phyloP scores from a whole-genome alignment of 2,797 vertebrate species.

The Premnoplex brunnescens region DNA sequence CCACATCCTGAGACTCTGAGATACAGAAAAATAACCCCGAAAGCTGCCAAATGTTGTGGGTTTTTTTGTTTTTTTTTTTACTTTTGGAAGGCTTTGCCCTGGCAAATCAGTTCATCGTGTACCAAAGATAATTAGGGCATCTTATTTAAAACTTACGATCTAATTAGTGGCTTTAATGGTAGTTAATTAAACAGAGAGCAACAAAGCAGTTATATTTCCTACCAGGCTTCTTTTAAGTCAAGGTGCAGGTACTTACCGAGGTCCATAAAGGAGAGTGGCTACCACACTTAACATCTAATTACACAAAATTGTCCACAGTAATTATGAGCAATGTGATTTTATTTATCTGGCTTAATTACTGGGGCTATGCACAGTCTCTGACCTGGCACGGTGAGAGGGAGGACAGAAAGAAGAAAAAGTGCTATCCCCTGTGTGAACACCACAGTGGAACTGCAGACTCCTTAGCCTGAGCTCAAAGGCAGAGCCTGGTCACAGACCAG shows the following conservation, averaged over 20 bases:
- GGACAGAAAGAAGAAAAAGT: constrained; percentile 60
- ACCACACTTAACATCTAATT: constrained; percentile 80
- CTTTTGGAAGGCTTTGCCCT: constrained; percentile 72
- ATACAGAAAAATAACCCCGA: neutral
- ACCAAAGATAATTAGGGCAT: constrained; percentile 81
- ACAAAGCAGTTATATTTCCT: constrained; percentile 78
- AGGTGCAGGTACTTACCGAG: constrained; percentile 74
- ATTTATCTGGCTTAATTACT: constrained; percentile 79
- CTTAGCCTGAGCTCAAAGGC: neutral
- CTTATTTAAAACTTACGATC: constrained; percentile 83
- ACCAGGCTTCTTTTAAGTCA: constrained; percentile 59
- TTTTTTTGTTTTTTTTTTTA: constrained; percentile 52
- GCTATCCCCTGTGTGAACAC: neutral
- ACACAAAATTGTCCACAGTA: constrained; percentile 76
- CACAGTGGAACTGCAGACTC: neutral
- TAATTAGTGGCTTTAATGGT: constrained; percentile 81
- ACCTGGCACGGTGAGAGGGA: constrained; percentile 71
- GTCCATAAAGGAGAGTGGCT: constrained; percentile 76
- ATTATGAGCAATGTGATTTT: constrained; percentile 83
- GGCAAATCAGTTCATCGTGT: constrained; percentile 71
- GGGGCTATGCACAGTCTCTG: constrained; percentile 70
- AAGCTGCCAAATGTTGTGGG: constrained; percentile 1
- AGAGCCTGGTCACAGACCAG: neutral
- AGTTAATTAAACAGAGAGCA: constrained; percentile 81
- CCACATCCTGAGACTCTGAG: neutral